Conservation (phyloP, 2,113 vertebrate species). For the Rana temporaria region DNA sequence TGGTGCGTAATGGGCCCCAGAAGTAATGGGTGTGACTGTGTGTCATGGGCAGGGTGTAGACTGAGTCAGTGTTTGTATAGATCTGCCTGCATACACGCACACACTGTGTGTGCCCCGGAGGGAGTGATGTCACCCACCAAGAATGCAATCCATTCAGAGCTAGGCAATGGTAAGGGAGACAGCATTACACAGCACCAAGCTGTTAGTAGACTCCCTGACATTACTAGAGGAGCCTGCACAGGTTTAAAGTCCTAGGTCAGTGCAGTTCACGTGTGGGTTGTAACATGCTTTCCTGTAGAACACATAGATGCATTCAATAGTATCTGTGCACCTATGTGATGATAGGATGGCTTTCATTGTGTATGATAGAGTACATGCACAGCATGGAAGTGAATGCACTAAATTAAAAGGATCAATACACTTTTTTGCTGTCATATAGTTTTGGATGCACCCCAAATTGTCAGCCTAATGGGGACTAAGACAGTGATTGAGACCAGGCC, state of each 20-base stretch:
- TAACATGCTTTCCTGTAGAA: background rate
- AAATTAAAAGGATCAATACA: too few species aligned
- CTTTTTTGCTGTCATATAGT: too few species aligned
- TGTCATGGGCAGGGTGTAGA: slow-evolving; percentile 46
- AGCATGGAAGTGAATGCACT: too few species aligned
- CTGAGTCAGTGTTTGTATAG: slow-evolving; percentile 45
- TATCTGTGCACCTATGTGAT: too few species aligned
- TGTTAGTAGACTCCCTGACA: background rate
- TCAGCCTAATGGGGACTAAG: too few species aligned
- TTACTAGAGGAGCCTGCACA: background rate
- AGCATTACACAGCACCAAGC: slow-evolving; percentile 13
- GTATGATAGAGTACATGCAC: too few species aligned
- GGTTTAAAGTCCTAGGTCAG: background rate
- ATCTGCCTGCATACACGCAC: slow-evolving; percentile 45
- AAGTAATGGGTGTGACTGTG: slow-evolving; percentile 31
- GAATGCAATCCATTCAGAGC: slow-evolving; percentile 39
- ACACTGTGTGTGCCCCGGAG: slow-evolving; percentile 26
- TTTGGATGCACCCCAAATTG: too few species aligned
- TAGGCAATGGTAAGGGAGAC: slow-evolving; percentile 21
- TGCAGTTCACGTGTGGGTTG: background rate
- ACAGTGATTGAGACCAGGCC: too few species aligned
- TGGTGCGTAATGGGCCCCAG: slow-evolving; percentile 1
- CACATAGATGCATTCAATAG: too few species aligned
- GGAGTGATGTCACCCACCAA: slow-evolving; percentile 41
- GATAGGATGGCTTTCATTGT: too few species aligned